Percentiles rank a stretch among this genome's conserved stretches.
These are phyloP conservation scores for Paracanthobrama guichenoti DNA, from an alignment of 2,113 vertebrate species.

Conservation along the genomic window DNA sequence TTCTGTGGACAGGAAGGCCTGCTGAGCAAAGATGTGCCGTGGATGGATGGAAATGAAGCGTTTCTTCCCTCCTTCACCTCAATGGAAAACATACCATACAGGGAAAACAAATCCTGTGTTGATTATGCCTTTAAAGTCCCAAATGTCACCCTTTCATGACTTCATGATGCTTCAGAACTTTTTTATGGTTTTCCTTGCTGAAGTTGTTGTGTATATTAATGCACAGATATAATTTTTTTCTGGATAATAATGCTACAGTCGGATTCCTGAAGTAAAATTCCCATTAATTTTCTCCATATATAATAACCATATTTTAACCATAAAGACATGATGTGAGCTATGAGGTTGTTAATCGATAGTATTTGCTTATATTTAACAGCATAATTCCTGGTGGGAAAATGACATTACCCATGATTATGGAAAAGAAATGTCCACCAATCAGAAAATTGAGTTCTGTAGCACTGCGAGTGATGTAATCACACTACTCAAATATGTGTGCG, in stretches of 20 bases:
- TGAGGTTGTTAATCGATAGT: not conserved
- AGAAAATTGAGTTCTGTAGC: too few relatives aligned
- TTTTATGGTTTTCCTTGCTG: not conserved
- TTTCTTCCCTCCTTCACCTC: slow-evolving; percentile 38
- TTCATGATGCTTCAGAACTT: not conserved
- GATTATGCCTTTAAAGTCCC: slow-evolving; percentile 1
- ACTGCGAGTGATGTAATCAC: too few relatives aligned
- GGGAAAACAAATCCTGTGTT: slow-evolving; percentile 14
- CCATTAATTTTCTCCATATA: not conserved
- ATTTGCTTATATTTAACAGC: not conserved
- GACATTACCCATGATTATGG: not conserved
- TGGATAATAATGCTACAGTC: not conserved
- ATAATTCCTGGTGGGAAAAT: not conserved
- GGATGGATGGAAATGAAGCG: slow-evolving; percentile 48
- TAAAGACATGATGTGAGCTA: not conserved
- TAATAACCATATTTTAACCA: not conserved
- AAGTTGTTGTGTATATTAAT: not conserved
- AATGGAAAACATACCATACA: slow-evolving; percentile 27
- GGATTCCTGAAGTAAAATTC: not conserved
- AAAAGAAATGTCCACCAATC: too few relatives aligned
- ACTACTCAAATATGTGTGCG: too few relatives aligned
- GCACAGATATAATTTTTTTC: not conserved
- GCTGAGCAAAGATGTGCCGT: slow-evolving; percentile 31
- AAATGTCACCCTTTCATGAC: not conserved
- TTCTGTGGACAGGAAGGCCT: slow-evolving; percentile 43